These are phyloP conservation scores for Alces alces DNA, from an alignment of 2,113 vertebrate species.

Conservation along the genomic window DNA sequence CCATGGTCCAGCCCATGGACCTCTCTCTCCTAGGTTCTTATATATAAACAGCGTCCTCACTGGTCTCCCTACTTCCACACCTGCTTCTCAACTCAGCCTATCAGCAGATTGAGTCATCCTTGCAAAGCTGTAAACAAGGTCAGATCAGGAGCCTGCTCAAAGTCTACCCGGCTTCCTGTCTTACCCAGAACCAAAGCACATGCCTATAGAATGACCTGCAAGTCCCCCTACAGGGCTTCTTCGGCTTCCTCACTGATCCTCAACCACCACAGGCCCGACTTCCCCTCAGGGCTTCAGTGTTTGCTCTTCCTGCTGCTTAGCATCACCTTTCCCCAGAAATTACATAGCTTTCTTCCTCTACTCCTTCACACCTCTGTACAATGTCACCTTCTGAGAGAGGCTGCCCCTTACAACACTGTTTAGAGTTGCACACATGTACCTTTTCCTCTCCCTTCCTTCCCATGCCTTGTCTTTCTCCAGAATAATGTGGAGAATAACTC, in stretches of 20 bases:
- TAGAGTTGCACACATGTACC: background rate
- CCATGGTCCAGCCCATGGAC: fast-evolving
- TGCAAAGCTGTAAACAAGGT: background rate
- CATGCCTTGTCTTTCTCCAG: background rate
- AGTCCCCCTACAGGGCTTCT: fast-evolving
- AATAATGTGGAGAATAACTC: background rate
- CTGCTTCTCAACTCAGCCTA: background rate
- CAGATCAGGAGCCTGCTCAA: background rate
- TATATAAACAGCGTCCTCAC: background rate
- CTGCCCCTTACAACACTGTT: background rate
- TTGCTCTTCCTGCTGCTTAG: background rate
- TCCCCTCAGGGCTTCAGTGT: background rate
- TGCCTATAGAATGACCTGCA: background rate
- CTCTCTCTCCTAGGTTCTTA: background rate
- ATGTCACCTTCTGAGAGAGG: background rate
- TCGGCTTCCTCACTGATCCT: background rate
- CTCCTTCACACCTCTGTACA: background rate
- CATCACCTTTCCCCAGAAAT: background rate
- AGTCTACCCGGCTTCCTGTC: background rate
- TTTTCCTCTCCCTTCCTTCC: background rate
- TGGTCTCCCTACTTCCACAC: background rate
- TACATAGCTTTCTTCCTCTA: background rate
- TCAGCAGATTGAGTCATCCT: background rate
- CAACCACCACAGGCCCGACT: background rate
- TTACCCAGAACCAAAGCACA: background rate